These are phyloP conservation scores for Papilio polyxenes DNA, from an alignment of 1,140 invertebrate genomes.

Conservation along the genomic window DNA sequence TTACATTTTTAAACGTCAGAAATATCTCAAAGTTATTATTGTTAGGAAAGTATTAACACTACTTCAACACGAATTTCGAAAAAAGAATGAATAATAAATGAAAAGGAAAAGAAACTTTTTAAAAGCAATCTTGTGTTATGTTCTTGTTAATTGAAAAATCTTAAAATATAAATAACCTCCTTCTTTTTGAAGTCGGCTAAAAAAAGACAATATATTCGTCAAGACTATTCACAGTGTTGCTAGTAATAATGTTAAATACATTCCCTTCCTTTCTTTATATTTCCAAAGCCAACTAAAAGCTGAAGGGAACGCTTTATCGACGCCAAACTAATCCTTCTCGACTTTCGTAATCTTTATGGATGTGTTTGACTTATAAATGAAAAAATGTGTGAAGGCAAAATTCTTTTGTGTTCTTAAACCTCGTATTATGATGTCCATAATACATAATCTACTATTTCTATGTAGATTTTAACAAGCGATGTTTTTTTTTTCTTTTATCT, in stretches of 20 bases:
- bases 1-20: constrained; percentile 12
- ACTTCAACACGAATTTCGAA: too few species aligned
- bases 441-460: neutral
- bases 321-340: neutral
- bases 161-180: too few species aligned
- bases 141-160: too few species aligned
- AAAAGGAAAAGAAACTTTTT: too few species aligned
- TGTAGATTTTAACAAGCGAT: neutral
- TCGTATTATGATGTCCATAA: neutral
- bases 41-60: neutral
- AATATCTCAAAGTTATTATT: neutral
- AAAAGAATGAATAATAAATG: too few species aligned
- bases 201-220: too few species aligned
- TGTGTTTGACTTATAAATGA: constrained; percentile 27
- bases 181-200: too few species aligned
- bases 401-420: neutral
- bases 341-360: constrained; percentile 10
- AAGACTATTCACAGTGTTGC: too few species aligned
- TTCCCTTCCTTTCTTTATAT: neutral
- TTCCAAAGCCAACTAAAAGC: neutral
- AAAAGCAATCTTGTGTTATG: too few species aligned
- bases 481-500: neutral
- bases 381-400: neutral
- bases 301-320: constrained; percentile 11
- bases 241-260: neutral